Evolutionary conservation across 2,888 invertebrate species (phyloP), one percentile per base, ranked within the genome.

Genomic region (Sarcophaga rosellei): DNA sequence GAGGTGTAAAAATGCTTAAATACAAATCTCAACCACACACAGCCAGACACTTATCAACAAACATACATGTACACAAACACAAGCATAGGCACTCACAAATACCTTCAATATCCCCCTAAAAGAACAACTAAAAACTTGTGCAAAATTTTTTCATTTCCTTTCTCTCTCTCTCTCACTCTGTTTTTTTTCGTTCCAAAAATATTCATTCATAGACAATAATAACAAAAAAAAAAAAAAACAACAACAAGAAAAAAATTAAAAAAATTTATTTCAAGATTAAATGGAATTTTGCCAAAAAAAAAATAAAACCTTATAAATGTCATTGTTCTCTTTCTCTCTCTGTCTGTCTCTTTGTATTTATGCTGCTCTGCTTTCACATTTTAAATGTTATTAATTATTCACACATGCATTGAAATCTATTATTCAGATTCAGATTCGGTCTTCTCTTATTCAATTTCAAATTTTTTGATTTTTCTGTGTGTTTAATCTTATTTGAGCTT

Each of bases 341-440:
- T 53, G 15, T 17, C 61, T 53, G 3, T 17, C n/a, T 61, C 11
- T 70, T n/a, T 75, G 8, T 53, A 15, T 35, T 62, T 17, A 15
- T n/a, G 61, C 21, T 53, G 17, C 53, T 53, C 17, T 53, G 17
- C 17, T 53, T 5, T 53, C 4, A 53, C 12, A 53, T 44, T 69
- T 75, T 75, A 69, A 20, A 53, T 59, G 45, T 75, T 75, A 61
- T 75, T 76, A 81, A 76, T 76, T 76, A 80, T 80, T 74, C 25
- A 74, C 66, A 74, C 45, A 47, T 61, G 73, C 66, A 66, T 23
- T 15, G 23, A 44, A 59, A 66, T 61, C 35, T 63, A 65, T 72
- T 79, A 44, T 66, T 45, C 57, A 66, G 15, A 53, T 53, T 15
- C 17, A 63, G 57, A 65, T 72, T 44, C n/a, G 35, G 25, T 44